Conservation (phyloP, 2,888 invertebrate genomes). For the Heliconius sara region DNA sequence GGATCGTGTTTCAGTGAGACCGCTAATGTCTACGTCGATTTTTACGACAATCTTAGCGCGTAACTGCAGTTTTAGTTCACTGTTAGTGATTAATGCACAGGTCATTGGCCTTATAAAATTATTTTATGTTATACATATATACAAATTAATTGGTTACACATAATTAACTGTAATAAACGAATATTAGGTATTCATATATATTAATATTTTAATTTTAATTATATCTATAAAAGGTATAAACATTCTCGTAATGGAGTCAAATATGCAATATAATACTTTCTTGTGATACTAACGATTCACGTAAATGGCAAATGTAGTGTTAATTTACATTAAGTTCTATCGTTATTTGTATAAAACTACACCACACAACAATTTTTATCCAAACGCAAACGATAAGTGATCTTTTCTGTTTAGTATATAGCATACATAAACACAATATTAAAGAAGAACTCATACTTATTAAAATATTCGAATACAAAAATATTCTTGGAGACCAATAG, state of each 20-base stretch:
- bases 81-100: constrained; percentile 58
- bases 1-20: constrained; percentile 35
- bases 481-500: neutral
- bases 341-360: neutral
- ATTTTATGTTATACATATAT: neutral
- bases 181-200: neutral
- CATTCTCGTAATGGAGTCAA: no score
- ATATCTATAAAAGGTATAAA: no score
- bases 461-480: neutral
- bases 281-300: neutral
- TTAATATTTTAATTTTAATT: no score
- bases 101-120: constrained; percentile 53
- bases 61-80: constrained; percentile 56
- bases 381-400: no score
- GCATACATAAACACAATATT: neutral
- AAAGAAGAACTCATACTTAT: neutral
- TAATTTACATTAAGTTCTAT: neutral
- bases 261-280: neutral
- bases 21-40: constrained; percentile 19
- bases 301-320: neutral
- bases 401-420: neutral
- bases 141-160: neutral
- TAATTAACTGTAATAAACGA: neutral
- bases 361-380: no score
- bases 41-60: constrained; percentile 59